Percentiles rank a stretch among this genome's conserved stretches.
Conservation (phyloP, 2,888 invertebrate genomes). For the Pharmacophagus antenor region DNA sequence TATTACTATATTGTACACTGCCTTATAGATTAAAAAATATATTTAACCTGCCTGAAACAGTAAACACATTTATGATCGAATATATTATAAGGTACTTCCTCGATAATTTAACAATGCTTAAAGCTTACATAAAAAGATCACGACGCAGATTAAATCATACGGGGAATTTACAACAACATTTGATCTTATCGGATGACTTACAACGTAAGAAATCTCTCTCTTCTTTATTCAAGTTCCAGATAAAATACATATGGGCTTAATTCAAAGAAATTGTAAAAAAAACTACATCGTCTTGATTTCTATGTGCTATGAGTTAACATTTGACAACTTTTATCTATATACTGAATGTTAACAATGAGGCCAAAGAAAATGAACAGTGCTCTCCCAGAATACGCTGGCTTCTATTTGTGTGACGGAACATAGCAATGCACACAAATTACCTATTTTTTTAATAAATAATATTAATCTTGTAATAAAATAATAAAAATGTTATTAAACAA, state of each 20-base stretch:
- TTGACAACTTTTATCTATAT: not conserved
- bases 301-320: not conserved
- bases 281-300: not conserved
- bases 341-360: not conserved
- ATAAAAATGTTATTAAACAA: not conserved
- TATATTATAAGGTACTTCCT: no score
- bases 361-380: no score
- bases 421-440: not conserved
- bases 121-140: no score
- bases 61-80: no score
- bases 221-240: slow-evolving; percentile 3
- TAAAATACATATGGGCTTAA: not conserved
- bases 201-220: slow-evolving; percentile 11
- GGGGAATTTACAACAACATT: slow-evolving; percentile 16
- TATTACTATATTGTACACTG: no score
- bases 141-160: slow-evolving; percentile 9
- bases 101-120: no score
- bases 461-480: not conserved
- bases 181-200: slow-evolving; percentile 22
- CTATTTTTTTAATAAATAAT: not conserved
- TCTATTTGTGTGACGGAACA: not conserved
- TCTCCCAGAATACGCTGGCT: no score
- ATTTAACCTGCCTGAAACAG: no score
- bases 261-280: not conserved
- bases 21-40: no score